Conservation (phyloP, 2,113 vertebrate genomes). For the Muntiacus reevesi region DNA sequence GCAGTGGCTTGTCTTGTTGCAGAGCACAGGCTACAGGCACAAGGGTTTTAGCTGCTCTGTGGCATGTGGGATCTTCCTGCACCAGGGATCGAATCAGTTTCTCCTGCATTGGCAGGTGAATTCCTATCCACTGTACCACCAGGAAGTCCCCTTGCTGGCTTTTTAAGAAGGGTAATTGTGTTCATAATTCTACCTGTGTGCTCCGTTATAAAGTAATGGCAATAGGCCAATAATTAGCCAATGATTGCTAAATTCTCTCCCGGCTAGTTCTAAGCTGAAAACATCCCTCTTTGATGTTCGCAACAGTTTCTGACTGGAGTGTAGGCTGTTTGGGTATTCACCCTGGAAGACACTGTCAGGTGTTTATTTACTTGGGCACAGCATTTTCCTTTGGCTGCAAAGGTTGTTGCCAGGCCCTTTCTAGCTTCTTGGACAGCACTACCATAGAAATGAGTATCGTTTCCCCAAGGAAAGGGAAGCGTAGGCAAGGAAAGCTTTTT, state of each 20-base stretch:
- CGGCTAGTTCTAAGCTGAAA: background rate
- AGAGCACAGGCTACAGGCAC: background rate
- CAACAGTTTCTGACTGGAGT: constrained; percentile 8
- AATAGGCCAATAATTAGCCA: background rate
- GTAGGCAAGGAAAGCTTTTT: background rate
- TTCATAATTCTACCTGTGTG: background rate
- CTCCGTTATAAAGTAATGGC: background rate
- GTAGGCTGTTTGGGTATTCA: background rate
- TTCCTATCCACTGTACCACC: background rate
- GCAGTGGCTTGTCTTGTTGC: background rate
- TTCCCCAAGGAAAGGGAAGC: background rate
- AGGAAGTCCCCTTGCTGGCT: background rate
- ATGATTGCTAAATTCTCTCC: background rate
- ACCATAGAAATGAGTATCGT: background rate
- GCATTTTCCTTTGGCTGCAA: background rate
- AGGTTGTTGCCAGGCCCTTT: background rate
- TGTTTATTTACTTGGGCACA: constrained; percentile 10
- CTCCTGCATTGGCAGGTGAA: background rate
- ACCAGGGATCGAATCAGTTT: background rate
- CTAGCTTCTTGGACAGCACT: background rate
- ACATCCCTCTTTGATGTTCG: background rate
- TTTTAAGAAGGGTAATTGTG: background rate
- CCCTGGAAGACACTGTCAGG: background rate
- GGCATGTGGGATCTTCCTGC: background rate
- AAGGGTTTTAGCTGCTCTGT: background rate